phyloP scores from a whole-genome alignment of 2,888 invertebrate genomes.

The Falcaria lacertinaria region DNA sequence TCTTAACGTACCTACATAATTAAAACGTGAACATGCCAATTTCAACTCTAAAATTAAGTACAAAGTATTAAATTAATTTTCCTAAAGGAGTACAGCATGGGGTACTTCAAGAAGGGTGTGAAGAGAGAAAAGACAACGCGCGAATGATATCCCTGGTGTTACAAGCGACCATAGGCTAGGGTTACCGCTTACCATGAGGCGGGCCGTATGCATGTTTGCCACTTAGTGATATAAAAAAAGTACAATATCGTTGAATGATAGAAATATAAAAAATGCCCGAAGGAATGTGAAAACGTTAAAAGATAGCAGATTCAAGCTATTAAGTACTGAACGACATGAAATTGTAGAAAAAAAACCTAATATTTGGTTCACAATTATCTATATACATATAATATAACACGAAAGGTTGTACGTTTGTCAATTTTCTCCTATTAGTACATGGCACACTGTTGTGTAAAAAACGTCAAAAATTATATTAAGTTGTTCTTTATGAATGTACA shows the following conservation, averaged over 20 bases:
- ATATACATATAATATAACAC: background rate
- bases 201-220: too few relatives aligned
- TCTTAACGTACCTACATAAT: background rate
- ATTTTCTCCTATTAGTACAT: slow-evolving; percentile 14
- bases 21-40: too few relatives aligned
- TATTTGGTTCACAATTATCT: slow-evolving; percentile 23
- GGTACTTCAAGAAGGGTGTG: too few relatives aligned
- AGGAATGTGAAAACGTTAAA: slow-evolving; percentile 16
- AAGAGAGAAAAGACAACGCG: too few relatives aligned
- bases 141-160: too few relatives aligned
- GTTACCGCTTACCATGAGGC: too few relatives aligned
- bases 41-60: too few relatives aligned
- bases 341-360: slow-evolving; percentile 15
- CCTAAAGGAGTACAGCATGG: too few relatives aligned
- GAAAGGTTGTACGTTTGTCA: background rate
- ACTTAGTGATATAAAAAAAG: too few relatives aligned
- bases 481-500: background rate
- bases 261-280: slow-evolving; percentile 7
- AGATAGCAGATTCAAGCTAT: slow-evolving; percentile 18
- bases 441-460: slow-evolving; percentile 13
- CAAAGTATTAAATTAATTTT: too few relatives aligned
- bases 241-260: background rate
- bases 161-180: too few relatives aligned
- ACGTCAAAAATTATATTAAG: background rate
- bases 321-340: slow-evolving; percentile 18